Evolutionary conservation across 2,113 vertebrate species (phyloP).

Genomic region (Camelus bactrianus): DNA sequence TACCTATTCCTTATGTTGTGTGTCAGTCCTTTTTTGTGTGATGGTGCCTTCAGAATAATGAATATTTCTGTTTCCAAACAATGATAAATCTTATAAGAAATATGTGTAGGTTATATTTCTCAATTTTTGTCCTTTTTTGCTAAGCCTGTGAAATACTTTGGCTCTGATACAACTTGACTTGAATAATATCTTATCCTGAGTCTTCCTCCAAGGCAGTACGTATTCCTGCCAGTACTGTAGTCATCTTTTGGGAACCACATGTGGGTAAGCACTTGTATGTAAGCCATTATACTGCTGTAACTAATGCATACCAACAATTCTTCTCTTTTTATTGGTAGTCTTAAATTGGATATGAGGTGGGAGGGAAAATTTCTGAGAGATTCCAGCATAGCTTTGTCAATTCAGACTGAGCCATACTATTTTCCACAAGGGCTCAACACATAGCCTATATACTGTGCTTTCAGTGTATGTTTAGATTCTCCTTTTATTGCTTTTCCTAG

Average conservation of each 20-base stretch:
- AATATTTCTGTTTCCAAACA: slow-evolving; percentile 72
- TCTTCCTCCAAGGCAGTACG: slow-evolving; percentile 79
- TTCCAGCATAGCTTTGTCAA: not conserved
- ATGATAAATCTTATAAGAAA: slow-evolving; percentile 65
- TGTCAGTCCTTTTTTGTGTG: slow-evolving; percentile 68
- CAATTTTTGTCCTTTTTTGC: slow-evolving; percentile 62
- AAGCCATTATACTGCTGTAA: slow-evolving; percentile 78
- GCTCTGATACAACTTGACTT: slow-evolving; percentile 80
- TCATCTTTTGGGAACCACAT: slow-evolving; percentile 72
- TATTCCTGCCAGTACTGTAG: slow-evolving; percentile 76
- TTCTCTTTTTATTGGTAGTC: slow-evolving; percentile 56
- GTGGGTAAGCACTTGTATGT: slow-evolving; percentile 73
- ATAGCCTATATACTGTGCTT: slow-evolving; percentile 58
- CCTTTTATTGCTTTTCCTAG: slow-evolving; percentile 72
- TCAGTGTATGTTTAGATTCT: slow-evolving; percentile 64
- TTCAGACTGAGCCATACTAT: slow-evolving; percentile 69
- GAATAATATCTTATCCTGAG: slow-evolving; percentile 77
- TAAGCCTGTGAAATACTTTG: slow-evolving; percentile 78
- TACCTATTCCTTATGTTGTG: not conserved
- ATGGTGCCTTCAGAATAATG: slow-evolving; percentile 77
- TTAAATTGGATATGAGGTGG: slow-evolving; percentile 44
- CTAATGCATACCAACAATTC: slow-evolving; percentile 62
- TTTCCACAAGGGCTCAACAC: slow-evolving; percentile 75
- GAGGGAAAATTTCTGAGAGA: slow-evolving; percentile 47
- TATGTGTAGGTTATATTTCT: slow-evolving; percentile 65